These are phyloP conservation scores for Clarias batrachus DNA, from an alignment of 2,113 vertebrate genomes.

Conservation along the genomic window DNA sequence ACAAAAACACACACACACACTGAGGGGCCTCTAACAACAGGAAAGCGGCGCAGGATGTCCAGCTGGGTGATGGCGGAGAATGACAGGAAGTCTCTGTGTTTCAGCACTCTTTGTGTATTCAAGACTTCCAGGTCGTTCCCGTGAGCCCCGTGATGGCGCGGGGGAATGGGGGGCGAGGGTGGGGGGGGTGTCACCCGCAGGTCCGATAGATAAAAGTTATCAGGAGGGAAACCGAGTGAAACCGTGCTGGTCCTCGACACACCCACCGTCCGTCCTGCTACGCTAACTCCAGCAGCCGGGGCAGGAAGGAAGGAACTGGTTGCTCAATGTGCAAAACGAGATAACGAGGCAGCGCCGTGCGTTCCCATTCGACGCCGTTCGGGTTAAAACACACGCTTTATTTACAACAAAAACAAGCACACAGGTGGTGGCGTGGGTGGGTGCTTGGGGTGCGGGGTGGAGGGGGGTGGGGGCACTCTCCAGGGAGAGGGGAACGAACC, in stretches of 20 bases:
- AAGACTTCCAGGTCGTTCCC: conserved; percentile 8
- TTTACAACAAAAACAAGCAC: background rate
- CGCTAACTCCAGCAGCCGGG: conserved; percentile 45
- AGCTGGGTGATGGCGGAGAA: conserved; percentile 26
- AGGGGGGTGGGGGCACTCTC: too few relatives aligned
- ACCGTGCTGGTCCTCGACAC: background rate
- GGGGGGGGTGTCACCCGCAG: background rate
- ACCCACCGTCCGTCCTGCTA: too few relatives aligned
- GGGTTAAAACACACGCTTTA: background rate
- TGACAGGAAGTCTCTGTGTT: conserved; percentile 35
- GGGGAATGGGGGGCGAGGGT: too few relatives aligned
- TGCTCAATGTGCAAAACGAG: conserved; percentile 67
- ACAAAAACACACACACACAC: background rate
- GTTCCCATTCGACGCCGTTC: background rate
- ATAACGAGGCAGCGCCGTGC: conserved; percentile 58
- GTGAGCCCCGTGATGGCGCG: background rate
- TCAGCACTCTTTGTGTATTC: background rate
- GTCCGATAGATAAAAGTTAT: background rate
- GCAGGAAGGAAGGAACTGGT: conserved; percentile 64
- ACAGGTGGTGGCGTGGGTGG: background rate
- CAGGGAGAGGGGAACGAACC: too few relatives aligned
- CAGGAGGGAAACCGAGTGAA: background rate
- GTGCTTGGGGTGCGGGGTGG: too few relatives aligned
- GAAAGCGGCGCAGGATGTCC: conserved; percentile 65
- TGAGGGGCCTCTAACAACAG: conserved; percentile 62